phyloP scores from a whole-genome alignment of 2,888 invertebrate genomes.

The Thecophora atra region DNA sequence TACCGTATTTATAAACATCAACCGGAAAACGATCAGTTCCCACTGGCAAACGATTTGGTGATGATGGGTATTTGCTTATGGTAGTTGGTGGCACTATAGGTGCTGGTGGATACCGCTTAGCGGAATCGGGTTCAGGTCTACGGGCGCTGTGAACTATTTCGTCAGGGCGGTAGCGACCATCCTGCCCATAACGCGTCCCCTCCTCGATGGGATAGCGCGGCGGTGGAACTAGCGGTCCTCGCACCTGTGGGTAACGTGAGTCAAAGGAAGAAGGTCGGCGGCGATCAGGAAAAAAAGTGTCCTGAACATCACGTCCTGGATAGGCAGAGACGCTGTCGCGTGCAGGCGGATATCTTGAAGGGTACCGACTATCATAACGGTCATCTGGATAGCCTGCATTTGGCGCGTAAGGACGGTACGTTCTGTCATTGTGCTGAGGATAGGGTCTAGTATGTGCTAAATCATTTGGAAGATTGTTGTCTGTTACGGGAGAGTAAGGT shows the following conservation, averaged over 20 bases:
- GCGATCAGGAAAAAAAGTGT: constrained; percentile 66
- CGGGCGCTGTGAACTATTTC: constrained; percentile 60
- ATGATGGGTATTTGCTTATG: constrained; percentile 68
- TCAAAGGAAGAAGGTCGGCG: constrained; percentile 64
- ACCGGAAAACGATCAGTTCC: constrained; percentile 67
- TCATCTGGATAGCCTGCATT: constrained; percentile 57
- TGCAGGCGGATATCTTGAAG: constrained; percentile 50
- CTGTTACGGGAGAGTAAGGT: constrained; percentile 57
- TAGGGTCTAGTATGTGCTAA: constrained; percentile 64
- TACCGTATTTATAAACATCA: constrained; percentile 67
- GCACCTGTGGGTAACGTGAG: constrained; percentile 60
- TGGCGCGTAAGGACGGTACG: constrained; percentile 58
- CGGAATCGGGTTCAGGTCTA: constrained; percentile 66
- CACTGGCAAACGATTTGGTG: constrained; percentile 69
- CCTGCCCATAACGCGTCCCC: constrained; percentile 49
- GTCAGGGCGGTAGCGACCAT: constrained; percentile 57
- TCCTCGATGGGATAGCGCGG: constrained; percentile 38
- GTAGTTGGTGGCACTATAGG: constrained; percentile 65
- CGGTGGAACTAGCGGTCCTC: constrained; percentile 42
- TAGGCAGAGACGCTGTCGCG: constrained; percentile 57
- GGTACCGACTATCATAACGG: constrained; percentile 57
- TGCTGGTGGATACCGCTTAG: constrained; percentile 68
- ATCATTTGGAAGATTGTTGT: constrained; percentile 60
- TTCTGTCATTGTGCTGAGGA: constrained; percentile 57
- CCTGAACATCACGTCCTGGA: constrained; percentile 60